Base-by-base conservation (phyloP, 2,113 vertebrate species). In the Colaptes auratus region DNA sequence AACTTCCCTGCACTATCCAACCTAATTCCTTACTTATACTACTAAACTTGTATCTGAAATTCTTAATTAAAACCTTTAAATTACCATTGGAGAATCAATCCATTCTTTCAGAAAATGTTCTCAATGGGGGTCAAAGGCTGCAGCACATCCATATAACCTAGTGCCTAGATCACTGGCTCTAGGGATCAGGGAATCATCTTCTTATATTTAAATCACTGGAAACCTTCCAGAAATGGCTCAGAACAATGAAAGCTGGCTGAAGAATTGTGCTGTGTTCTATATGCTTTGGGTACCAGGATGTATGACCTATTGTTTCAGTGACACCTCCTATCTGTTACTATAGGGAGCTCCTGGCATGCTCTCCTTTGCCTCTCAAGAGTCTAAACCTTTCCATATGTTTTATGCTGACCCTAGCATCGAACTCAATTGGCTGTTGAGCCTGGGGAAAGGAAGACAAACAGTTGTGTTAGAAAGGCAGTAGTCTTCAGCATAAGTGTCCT, bases 401-500 rank as follows among this genome's bases (percentile, higher is more conserved):
- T 92, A 71, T 39, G 9, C 14, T 83, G 42, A 77, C 70, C 15
- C 12, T 16, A 31, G 36, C 27, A 74, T 70, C 24, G 59, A 64
- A 89, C 42, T 74, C 33, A 84, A 50, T 11, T 82, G 55, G 3
- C 17, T 86, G 17, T 44, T 85, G 82, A 85, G 10, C 28, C 84
- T 83, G 30, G 58, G 88, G 70, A 31, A n/a, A 93, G 35, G 42
- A 77, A 78, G 77, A 75, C 5, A 86, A 82, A 76, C 56, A 92
- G 11, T 35, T 66, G 35, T 50, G 33, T 33, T 55, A 52, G 21
- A 88, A 90, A 89, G 19, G n/a, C 56, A 77, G 25, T 6, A 63
- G 15, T 33, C 23, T 64, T 78, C 61, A 86, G 19, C n/a, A 64
- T 7, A 35, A 67, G 24, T 55, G 30, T 2, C 77, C 80, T 74